These are phyloP conservation scores for Oscheius onirici DNA, from an alignment of 2,888 invertebrate species.

Conservation along the genomic window DNA sequence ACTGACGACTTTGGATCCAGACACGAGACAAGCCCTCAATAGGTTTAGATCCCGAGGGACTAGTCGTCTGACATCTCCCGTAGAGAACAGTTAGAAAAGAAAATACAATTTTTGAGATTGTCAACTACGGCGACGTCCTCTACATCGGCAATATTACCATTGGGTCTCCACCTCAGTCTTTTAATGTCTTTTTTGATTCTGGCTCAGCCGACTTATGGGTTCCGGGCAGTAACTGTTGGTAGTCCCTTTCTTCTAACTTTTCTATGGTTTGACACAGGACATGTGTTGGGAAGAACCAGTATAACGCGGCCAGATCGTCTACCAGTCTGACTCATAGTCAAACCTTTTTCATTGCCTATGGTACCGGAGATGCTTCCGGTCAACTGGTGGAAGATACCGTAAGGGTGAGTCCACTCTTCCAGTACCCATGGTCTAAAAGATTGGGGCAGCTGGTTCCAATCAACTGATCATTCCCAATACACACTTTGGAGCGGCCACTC, in stretches of 20 bases:
- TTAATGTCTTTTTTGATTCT: neutral
- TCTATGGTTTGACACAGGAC: neutral
- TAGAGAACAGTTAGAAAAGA: no score
- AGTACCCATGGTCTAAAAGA: neutral
- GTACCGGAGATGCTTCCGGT: conserved; percentile 88
- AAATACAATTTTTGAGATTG: neutral
- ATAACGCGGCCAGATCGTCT: neutral
- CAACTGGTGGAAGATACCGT: conserved; percentile 90
- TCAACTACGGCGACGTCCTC: neutral
- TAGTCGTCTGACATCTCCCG: no score
- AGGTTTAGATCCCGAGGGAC: no score
- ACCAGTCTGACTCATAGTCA: neutral
- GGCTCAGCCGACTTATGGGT: conserved; percentile 5
- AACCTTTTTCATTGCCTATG: conserved; percentile 77
- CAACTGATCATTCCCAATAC: conserved; percentile 3
- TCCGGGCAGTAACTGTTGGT: neutral
- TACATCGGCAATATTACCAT: neutral
- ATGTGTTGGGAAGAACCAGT: neutral
- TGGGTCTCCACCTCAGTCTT: neutral
- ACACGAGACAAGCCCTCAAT: no score
- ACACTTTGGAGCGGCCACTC: neutral
- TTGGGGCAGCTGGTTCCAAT: neutral
- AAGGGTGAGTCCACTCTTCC: conserved; percentile 75
- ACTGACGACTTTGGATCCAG: no score
- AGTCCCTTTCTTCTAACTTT: neutral